A percentile compares a stretch with the other conserved stretches of the same genome.
Evolutionary conservation across 2,888 invertebrate species (phyloP).

Genomic region (Terebella lapidaria): DNA sequence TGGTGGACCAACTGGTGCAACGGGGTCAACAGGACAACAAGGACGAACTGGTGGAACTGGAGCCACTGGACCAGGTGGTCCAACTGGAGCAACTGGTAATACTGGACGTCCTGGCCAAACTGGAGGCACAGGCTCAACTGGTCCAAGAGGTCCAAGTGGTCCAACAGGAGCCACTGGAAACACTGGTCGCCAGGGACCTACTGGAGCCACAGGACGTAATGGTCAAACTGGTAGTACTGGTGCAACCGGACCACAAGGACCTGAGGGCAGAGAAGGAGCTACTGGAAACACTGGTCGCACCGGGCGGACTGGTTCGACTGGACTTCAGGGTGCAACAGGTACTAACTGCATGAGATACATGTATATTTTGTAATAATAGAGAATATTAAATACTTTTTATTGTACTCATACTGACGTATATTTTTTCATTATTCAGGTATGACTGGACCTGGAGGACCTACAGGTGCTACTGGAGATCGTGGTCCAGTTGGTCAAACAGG

Average conservation of each 20-base stretch:
- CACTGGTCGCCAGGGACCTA: slow-evolving; percentile 22
- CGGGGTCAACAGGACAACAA: background rate
- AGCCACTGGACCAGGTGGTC: background rate
- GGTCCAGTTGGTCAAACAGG: slow-evolving; percentile 14
- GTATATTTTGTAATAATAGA: background rate
- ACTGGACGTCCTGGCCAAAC: background rate
- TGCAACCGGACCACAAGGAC: slow-evolving; percentile 14
- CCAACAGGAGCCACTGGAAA: slow-evolving; percentile 55
- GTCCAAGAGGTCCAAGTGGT: slow-evolving; percentile 56
- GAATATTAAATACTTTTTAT: no score
- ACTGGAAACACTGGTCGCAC: background rate
- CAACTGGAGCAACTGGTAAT: background rate
- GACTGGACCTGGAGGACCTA: slow-evolving; percentile 7
- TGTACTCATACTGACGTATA: background rate
- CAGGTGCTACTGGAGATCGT: slow-evolving; percentile 9
- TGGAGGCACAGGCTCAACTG: slow-evolving; percentile 60
- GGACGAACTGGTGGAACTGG: background rate
- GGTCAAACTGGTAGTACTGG: slow-evolving; percentile 12
- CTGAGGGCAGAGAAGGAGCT: slow-evolving; percentile 5
- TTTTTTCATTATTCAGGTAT: background rate
- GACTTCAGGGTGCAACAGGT: slow-evolving; percentile 1
- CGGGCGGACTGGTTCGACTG: slow-evolving; percentile 3
- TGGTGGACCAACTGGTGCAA: background rate
- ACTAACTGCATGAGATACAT: background rate
- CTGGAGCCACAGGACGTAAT: background rate